These are phyloP conservation scores for Bungarus multicinctus DNA, from an alignment of 2,113 vertebrate species.

Conservation along the genomic window DNA sequence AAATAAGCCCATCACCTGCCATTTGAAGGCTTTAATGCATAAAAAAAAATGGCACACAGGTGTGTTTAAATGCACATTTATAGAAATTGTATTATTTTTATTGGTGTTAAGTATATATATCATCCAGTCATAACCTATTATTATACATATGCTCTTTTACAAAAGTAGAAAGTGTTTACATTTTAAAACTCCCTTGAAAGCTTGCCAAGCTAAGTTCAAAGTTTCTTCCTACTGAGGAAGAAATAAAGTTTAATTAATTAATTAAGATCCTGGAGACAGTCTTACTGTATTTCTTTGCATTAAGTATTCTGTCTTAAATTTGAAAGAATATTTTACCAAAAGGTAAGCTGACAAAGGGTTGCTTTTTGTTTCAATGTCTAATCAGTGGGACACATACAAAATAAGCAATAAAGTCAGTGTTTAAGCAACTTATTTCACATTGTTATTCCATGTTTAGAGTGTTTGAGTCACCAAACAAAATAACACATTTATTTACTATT, in stretches of 20 bases:
- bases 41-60: not conserved
- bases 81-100: not conserved
- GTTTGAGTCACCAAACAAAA: not conserved
- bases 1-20: conserved; percentile 33
- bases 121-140: not conserved
- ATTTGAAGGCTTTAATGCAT: conserved; percentile 38
- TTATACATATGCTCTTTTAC: conserved; percentile 26
- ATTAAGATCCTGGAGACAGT: conserved; percentile 34
- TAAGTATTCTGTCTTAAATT: conserved; percentile 18
- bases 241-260: conserved; percentile 52
- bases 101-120: not conserved
- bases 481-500: not conserved
- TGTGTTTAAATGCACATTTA: conserved; percentile 27
- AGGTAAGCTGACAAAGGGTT: conserved; percentile 29
- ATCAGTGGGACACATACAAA: conserved; percentile 47
- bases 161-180: conserved; percentile 44
- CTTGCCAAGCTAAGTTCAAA: conserved; percentile 36
- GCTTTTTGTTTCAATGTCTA: conserved; percentile 28
- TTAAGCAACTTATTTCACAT: conserved; percentile 30
- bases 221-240: conserved; percentile 47
- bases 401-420: conserved; percentile 37
- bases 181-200: conserved; percentile 36
- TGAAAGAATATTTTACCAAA: conserved; percentile 29
- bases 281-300: conserved; percentile 30
- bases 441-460: conserved; percentile 39